Conservation (phyloP, 30 jellyfish, hydroid and myxozoan species). For the Aurelia sp. region DNA sequence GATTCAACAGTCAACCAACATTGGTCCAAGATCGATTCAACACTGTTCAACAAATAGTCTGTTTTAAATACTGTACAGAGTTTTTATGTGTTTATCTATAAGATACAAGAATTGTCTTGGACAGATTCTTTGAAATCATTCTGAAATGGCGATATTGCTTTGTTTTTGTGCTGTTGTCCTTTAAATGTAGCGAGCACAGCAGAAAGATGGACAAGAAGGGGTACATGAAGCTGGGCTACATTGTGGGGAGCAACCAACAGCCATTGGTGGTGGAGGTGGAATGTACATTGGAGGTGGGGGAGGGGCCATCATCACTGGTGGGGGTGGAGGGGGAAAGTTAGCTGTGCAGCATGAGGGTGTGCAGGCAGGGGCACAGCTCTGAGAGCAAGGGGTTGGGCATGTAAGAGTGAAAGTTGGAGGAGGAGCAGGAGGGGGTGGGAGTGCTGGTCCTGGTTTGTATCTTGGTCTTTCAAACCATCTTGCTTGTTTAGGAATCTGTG, state of each 20-base stretch:
- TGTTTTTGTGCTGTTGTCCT: too few species aligned
- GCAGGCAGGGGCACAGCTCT: slow-evolving; percentile 95
- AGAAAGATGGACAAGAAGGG: slow-evolving; percentile 60
- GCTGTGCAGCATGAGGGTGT: slow-evolving; percentile 82
- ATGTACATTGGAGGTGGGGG: slow-evolving; percentile 46
- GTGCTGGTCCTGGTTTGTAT: slow-evolving; percentile 84
- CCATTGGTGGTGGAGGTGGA: slow-evolving; percentile 92
- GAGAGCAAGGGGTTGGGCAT: slow-evolving; percentile 91
- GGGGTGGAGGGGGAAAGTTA: slow-evolving; percentile 76
- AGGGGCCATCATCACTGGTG: slow-evolving; percentile 34
- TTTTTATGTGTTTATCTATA: too few species aligned
- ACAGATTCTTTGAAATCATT: too few species aligned
- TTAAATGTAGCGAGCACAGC: slow-evolving; percentile 77
- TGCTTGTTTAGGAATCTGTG: slow-evolving; percentile 55
- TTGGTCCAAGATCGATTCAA: too few species aligned
- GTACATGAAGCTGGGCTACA: slow-evolving; percentile 66
- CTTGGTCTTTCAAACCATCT: slow-evolving; percentile 82
- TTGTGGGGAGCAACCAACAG: slow-evolving; percentile 75
- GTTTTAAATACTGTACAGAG: too few species aligned
- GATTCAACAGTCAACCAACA: too few species aligned
- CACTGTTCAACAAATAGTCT: too few species aligned
- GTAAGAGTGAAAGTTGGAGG: slow-evolving; percentile 63
- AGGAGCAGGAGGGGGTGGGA: slow-evolving; percentile 90
- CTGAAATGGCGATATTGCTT: too few species aligned
- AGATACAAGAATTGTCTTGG: too few species aligned